Evolutionary conservation across 2,888 invertebrate genomes (phyloP).

Genomic region (Drosophila anomalata): DNA sequence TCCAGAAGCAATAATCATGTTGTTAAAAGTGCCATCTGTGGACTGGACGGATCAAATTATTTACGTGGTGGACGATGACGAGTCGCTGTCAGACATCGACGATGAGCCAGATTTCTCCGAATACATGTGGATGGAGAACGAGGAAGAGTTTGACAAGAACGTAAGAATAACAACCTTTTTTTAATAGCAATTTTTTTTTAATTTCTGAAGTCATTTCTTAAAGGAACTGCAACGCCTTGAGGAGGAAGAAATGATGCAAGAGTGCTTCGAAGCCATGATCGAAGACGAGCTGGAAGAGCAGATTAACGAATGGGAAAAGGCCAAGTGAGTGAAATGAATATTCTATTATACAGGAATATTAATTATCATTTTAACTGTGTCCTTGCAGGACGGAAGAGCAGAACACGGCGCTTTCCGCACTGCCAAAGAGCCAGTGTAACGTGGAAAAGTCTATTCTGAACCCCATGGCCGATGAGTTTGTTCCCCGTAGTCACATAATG

Average conservation of each 20-base stretch:
- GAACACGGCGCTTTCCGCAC: constrained; percentile 82
- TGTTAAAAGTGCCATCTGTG: constrained; percentile 83
- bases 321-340: constrained; percentile 65
- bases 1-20: constrained; percentile 68
- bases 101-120: constrained; percentile 90
- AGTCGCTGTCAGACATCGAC: constrained; percentile 80
- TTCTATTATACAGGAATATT: neutral
- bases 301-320: constrained; percentile 82
- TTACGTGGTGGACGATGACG: constrained; percentile 81
- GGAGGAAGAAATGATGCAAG: constrained; percentile 94
- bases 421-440: constrained; percentile 81
- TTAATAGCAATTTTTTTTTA: neutral
- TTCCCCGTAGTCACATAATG: constrained; percentile 85
- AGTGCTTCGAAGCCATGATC: constrained; percentile 93
- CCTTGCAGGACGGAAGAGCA: constrained; percentile 78
- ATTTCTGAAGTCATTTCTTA: neutral
- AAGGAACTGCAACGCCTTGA: constrained; percentile 93
- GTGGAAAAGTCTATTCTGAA: constrained; percentile 90
- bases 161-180: constrained; percentile 84
- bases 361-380: neutral
- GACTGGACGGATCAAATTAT: constrained; percentile 83
- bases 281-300: constrained; percentile 88
- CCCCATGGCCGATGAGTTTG: constrained; percentile 93
- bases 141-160: constrained; percentile 96
- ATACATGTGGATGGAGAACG: constrained; percentile 97